These are phyloP conservation scores for Adelges cooleyi DNA, from an alignment of 1,140 invertebrate genomes.

Conservation along the genomic window DNA sequence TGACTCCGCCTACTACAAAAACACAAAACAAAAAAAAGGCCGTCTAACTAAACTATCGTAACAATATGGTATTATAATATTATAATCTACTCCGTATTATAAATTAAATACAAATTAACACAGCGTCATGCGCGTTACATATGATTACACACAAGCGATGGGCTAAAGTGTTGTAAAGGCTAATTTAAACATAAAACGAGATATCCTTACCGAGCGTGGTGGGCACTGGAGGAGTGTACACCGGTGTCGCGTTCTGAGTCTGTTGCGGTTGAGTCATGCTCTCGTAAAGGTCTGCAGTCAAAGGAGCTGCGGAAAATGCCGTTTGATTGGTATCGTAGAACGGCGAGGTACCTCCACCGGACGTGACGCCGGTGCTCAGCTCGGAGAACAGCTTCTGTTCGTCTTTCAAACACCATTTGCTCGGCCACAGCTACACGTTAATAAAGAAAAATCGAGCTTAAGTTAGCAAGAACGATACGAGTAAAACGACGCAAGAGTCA, in stretches of 20 bases:
- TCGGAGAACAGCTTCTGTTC: constrained; percentile 74
- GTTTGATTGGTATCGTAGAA: constrained; percentile 43
- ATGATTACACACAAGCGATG: too few relatives aligned
- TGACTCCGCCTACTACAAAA: constrained; percentile 49
- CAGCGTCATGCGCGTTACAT: too few relatives aligned
- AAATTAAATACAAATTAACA: too few relatives aligned
- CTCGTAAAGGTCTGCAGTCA: constrained; percentile 55
- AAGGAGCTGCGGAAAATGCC: constrained; percentile 46
- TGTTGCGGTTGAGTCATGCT: constrained; percentile 42
- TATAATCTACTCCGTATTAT: too few relatives aligned
- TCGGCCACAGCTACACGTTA: constrained; percentile 61
- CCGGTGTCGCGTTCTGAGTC: constrained; percentile 11
- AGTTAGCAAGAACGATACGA: background rate
- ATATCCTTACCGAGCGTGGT: constrained; percentile 16
- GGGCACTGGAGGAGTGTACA: constrained; percentile 17
- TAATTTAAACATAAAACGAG: too few relatives aligned
- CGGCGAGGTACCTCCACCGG: constrained; percentile 38
- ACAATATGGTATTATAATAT: too few relatives aligned
- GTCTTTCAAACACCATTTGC: constrained; percentile 79
- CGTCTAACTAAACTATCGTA: too few relatives aligned
- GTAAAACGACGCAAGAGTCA: background rate
- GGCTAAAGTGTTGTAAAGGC: too few relatives aligned
- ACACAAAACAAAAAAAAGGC: constrained; percentile 7
- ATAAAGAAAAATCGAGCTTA: background rate
- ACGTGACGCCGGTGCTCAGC: constrained; percentile 46